Percentiles rank a stretch among this genome's conserved stretches.
These are phyloP conservation scores for Daphoenositta chrysoptera DNA, from an alignment of 2,113 vertebrate genomes.

Conservation along the genomic window DNA sequence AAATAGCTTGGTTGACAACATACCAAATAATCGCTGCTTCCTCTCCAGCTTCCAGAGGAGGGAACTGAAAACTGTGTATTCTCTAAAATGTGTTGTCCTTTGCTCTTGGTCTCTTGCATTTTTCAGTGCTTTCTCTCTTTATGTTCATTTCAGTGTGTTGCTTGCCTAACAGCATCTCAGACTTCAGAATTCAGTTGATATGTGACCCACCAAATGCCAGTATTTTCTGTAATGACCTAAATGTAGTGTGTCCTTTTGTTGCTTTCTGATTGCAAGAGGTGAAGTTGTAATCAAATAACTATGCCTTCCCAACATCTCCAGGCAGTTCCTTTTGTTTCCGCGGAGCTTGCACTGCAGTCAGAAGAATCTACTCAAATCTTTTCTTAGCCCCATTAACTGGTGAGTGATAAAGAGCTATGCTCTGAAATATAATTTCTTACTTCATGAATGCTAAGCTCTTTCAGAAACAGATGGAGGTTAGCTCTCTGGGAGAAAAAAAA, in stretches of 20 bases:
- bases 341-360: background rate
- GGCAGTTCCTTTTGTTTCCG: background rate
- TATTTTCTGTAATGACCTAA: background rate
- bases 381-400: slow-evolving; percentile 58
- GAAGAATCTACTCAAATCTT: slow-evolving; percentile 56
- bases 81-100: background rate
- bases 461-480: slow-evolving; percentile 60
- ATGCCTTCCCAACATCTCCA: background rate
- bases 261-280: slow-evolving; percentile 15
- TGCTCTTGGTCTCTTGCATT: background rate
- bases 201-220: background rate
- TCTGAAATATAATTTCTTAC: slow-evolving; percentile 55
- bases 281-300: slow-evolving; percentile 26
- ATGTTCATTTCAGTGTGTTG: background rate
- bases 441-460: slow-evolving; percentile 55
- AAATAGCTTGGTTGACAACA: background rate
- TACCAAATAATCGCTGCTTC: fast-evolving
- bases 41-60: background rate
- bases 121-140: background rate
- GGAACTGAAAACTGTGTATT: background rate
- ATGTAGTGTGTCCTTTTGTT: background rate
- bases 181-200: background rate
- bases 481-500: background rate
- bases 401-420: slow-evolving; percentile 19
- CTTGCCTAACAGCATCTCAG: background rate